Percentiles rank a stretch among this genome's conserved stretches.
Conservation (phyloP, 2,113 vertebrate genomes). For the Mustelus asterias region DNA sequence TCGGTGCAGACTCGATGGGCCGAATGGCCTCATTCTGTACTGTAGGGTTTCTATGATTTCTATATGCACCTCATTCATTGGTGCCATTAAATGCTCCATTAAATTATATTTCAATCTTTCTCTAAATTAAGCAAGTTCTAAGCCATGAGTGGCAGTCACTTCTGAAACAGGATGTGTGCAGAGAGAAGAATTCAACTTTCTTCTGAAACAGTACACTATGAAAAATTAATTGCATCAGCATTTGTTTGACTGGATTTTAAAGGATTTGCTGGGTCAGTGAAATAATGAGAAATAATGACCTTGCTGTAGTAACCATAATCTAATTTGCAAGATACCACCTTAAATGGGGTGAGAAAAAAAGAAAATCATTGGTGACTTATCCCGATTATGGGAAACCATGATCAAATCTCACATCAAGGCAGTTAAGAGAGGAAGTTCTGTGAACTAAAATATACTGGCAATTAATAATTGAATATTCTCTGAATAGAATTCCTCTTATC, state of each 20-base stretch:
- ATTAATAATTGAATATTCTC: neutral
- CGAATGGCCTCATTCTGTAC: too few relatives aligned
- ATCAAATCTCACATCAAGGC: neutral
- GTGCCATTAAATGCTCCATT: neutral
- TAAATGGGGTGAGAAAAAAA: neutral
- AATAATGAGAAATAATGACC: neutral
- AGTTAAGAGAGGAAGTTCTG: neutral
- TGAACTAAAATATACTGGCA: neutral
- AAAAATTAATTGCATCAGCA: neutral
- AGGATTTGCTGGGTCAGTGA: neutral
- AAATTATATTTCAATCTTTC: neutral
- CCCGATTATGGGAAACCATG: neutral
- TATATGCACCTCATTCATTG: too few relatives aligned
- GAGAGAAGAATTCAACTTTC: neutral
- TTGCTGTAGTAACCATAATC: neutral
- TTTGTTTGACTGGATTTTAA: neutral
- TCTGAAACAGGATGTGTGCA: neutral
- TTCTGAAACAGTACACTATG: neutral
- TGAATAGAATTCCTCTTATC: neutral
- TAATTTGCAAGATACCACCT: neutral
- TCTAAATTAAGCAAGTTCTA: neutral
- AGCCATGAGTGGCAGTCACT: neutral
- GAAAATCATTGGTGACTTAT: neutral
- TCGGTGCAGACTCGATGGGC: too few relatives aligned
- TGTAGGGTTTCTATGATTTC: too few relatives aligned